These are phyloP conservation scores for Macropis europaea DNA, from an alignment of 2,888 invertebrate species.

Conservation along the genomic window DNA sequence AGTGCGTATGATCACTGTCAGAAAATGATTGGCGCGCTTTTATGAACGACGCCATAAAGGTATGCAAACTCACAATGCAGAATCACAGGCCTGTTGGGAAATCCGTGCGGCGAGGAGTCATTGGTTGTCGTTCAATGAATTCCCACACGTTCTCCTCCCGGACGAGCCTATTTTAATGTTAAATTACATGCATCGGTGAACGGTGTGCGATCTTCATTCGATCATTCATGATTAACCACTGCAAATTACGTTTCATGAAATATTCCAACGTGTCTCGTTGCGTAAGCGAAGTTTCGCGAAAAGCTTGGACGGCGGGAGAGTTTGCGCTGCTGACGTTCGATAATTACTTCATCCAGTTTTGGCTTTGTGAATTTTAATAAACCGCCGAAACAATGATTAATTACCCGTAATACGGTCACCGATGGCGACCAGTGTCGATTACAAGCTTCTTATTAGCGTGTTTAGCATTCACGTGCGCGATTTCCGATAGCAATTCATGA, in stretches of 20 bases:
- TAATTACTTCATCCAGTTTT: neutral
- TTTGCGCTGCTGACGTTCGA: neutral
- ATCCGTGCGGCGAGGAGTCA: conserved; percentile 43
- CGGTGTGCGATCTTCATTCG: conserved; percentile 17
- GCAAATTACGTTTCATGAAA: neutral
- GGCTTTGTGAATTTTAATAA: no score
- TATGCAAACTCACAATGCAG: conserved; percentile 47
- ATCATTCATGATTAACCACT: conserved; percentile 7
- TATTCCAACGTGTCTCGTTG: neutral
- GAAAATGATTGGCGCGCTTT: neutral
- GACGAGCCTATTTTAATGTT: conserved; percentile 11
- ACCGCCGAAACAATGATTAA: no score
- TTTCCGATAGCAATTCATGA: neutral
- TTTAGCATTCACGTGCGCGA: neutral
- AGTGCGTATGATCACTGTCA: no score
- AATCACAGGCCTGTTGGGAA: conserved; percentile 54
- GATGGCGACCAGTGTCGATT: no score
- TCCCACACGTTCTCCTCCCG: conserved; percentile 39
- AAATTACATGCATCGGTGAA: conserved; percentile 17
- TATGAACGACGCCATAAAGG: conserved; percentile 3
- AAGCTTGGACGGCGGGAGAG: no score
- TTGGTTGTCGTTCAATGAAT: conserved; percentile 33
- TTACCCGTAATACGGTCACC: no score
- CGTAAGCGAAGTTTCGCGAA: neutral
- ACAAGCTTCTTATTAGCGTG: no score